Evolutionary conservation across 2,888 invertebrate genomes (phyloP).

Genomic region (Hymenopus coronatus): DNA sequence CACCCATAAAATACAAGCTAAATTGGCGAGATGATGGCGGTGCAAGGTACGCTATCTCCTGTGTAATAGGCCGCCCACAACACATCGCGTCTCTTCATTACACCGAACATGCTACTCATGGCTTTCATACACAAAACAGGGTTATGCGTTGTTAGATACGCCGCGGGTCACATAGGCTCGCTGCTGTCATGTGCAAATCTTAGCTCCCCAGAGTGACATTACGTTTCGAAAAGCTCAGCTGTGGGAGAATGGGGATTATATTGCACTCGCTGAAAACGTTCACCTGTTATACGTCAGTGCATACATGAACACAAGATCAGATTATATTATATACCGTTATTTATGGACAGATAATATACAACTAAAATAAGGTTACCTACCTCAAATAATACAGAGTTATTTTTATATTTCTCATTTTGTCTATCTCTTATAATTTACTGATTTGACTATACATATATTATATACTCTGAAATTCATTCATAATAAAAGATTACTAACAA

Average conservation of each 20-base stretch:
- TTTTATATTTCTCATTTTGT: too few species aligned
- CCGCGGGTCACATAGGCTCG: neutral
- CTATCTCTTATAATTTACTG: too few species aligned
- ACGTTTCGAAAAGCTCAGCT: neutral
- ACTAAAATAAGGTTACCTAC: too few species aligned
- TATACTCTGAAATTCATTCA: too few species aligned
- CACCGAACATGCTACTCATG: neutral
- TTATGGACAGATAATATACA: too few species aligned
- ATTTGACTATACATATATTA: too few species aligned
- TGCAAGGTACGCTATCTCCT: neutral
- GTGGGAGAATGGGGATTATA: too few species aligned
- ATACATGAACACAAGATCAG: too few species aligned
- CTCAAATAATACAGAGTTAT: too few species aligned
- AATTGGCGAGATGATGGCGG: conserved; percentile 9
- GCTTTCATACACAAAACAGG: neutral
- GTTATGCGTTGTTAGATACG: neutral
- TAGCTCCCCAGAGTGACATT: neutral
- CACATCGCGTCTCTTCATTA: neutral
- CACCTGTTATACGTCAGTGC: neutral
- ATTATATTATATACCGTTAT: too few species aligned
- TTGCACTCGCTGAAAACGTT: neutral
- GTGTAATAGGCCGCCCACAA: neutral
- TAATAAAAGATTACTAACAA: too few species aligned
- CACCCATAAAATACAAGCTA: conserved; percentile 13
- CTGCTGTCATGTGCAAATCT: neutral